These are phyloP conservation scores for Ericerus pela DNA, from an alignment of 1,140 invertebrate species.

Conservation along the genomic window DNA sequence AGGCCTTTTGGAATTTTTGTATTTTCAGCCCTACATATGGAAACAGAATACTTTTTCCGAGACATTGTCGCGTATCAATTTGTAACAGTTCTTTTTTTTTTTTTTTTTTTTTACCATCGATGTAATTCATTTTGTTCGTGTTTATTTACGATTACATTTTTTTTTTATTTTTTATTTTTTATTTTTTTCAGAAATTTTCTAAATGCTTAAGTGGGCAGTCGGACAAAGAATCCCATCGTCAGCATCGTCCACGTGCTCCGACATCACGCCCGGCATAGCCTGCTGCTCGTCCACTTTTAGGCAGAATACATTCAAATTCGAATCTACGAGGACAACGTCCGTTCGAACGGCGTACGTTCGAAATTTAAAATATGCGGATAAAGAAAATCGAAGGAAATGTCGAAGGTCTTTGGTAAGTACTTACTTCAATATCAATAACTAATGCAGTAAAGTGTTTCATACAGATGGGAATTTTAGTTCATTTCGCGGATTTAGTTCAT, in stretches of 20 bases:
- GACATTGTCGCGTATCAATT: neutral
- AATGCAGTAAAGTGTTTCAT: too few species aligned
- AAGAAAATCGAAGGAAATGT: neutral
- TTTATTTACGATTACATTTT: too few species aligned
- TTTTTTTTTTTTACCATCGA: too few species aligned
- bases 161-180: conserved; percentile 2
- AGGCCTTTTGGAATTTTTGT: too few species aligned
- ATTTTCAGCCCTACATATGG: too few species aligned
- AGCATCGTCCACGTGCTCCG: conserved; percentile 13
- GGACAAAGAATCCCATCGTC: conserved; percentile 15
- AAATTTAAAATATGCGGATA: conserved; percentile 4
- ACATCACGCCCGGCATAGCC: conserved; percentile 13
- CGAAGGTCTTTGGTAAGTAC: neutral
- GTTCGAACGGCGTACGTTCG: conserved; percentile 4
- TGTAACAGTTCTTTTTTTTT: neutral
- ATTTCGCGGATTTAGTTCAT: too few species aligned
- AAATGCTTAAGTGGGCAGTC: conserved; percentile 19
- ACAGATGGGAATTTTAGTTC: too few species aligned
- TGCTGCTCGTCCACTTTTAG: conserved; percentile 11
- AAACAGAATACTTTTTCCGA: too few species aligned
- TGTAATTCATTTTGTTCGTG: too few species aligned
- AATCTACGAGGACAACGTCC: neutral
- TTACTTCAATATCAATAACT: too few species aligned
- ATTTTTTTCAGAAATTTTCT: conserved; percentile 16
- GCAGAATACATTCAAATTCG: conserved; percentile 18